Evolutionary conservation across 2,797 vertebrate species (phyloP), one percentile per base, ranked within the genome.

Genomic region (Babyrousa celebensis): DNA sequence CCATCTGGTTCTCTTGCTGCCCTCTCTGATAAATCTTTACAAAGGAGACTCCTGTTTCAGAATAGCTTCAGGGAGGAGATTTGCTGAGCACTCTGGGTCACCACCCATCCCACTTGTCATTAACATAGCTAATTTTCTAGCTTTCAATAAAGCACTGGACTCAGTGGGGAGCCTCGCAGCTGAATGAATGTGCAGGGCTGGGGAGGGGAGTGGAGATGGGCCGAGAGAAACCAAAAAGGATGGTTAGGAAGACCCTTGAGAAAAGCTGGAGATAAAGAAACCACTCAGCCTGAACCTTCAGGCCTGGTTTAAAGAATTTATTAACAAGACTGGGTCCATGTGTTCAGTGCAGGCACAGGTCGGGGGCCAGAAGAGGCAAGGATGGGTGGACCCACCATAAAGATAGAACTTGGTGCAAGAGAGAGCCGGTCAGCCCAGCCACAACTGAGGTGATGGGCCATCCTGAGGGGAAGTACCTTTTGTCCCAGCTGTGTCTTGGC

Each of bases 31-130:
- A 79, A 74, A 86, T 79, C 21, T 85, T 83, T 91, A 85, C 77
- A 83, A 89, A 93, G 86, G 43, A 63, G 63, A 21, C 48, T 86
- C 68, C 56, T 25, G 10, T 32, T 96, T 85, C 36, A 9, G 48
- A 85, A 85, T 71, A 96, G 25, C 36, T 86, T 79, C 65, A 70
- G 74, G 70, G 70, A 93, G 52, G 52, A 86, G 40, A 91, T 29
- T 25, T 54, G 52, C 82, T 3, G 65, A 60, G 17, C 17, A 0
- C n/a, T 62, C 3, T 27, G 78, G 94, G 32, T 43, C 32, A 70
- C 36, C 32, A 70, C 36, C 54, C 12, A 83, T n/a, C 12, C n/a
- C 48, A 72, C 27, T 29, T 29, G 36, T 62, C 56, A n/a, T 75
- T 80, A 79, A 67, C 85, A 71, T 60, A 40, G 25, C 48, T 94